Evolutionary conservation across 1,140 invertebrate species (phyloP).

Genomic region (Caenorhabditis inopinata): DNA sequence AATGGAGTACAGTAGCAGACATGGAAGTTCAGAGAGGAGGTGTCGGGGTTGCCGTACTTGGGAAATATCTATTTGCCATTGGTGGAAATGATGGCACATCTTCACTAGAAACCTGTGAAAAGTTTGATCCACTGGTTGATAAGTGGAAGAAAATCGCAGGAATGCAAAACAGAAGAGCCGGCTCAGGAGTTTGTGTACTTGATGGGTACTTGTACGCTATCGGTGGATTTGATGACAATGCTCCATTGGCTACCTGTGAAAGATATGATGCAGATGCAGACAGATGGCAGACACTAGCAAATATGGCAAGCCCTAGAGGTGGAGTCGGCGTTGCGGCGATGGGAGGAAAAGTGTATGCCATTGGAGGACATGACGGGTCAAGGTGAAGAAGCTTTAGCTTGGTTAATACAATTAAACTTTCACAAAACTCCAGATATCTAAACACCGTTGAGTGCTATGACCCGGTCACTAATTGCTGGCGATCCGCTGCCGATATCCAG

Average conservation of each 20-base stretch:
- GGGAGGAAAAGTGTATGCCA: constrained; percentile 67
- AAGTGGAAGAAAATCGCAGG: constrained; percentile 76
- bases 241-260: constrained; percentile 79
- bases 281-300: constrained; percentile 78
- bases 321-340: constrained; percentile 57
- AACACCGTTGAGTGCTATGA: constrained; percentile 68
- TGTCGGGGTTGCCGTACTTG: constrained; percentile 55
- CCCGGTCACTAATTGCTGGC: constrained; percentile 66
- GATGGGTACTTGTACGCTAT: constrained; percentile 78
- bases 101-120: constrained; percentile 77
- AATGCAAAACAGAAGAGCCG: constrained; percentile 56
- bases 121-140: constrained; percentile 79
- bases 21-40: constrained; percentile 56
- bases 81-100: constrained; percentile 82
- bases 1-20: constrained; percentile 51
- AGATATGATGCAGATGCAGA: constrained; percentile 85
- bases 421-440: constrained; percentile 65
- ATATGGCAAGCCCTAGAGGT: constrained; percentile 76
- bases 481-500: constrained; percentile 62
- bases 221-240: constrained; percentile 85
- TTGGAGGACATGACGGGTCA: constrained; percentile 68
- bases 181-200: constrained; percentile 55
- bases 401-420: too few relatives aligned
- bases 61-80: constrained; percentile 75
- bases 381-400: too few relatives aligned